phyloP scores from a whole-genome alignment of 2,888 invertebrate species.

The Yponomeuta cagnagella region DNA sequence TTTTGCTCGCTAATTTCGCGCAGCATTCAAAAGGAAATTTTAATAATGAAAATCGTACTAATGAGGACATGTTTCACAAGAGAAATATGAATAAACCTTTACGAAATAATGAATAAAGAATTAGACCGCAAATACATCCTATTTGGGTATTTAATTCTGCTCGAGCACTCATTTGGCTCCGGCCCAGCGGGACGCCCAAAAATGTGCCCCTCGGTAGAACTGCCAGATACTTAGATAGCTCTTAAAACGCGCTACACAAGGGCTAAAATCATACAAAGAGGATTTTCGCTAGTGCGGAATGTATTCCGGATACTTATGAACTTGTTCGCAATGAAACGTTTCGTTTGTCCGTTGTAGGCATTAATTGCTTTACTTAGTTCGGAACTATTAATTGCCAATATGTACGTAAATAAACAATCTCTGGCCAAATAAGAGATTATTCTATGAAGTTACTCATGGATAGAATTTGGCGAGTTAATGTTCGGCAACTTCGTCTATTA shows the following conservation, averaged over 20 bases:
- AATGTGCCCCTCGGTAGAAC: background rate
- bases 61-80: background rate
- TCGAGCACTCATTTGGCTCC: conserved; percentile 39
- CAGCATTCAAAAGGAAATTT: too few relatives aligned
- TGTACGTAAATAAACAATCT: background rate
- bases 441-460: too few relatives aligned
- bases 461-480: too few relatives aligned
- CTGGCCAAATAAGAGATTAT: background rate
- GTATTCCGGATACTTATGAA: background rate
- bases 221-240: background rate
- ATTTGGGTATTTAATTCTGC: conserved; percentile 40
- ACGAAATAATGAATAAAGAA: background rate
- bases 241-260: background rate
- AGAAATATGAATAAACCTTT: background rate
- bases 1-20: too few relatives aligned
- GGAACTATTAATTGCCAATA: background rate
- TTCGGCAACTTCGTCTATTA: too few relatives aligned
- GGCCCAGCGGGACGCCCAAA: conserved; percentile 28
- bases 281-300: background rate
- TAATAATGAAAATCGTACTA: too few relatives aligned
- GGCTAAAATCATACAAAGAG: background rate
- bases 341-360: background rate
- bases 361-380: background rate
- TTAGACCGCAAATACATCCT: conserved; percentile 14
- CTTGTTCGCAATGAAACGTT: background rate